Conservation (phyloP, 2,888 invertebrate genomes). For the Agrochola litura region DNA sequence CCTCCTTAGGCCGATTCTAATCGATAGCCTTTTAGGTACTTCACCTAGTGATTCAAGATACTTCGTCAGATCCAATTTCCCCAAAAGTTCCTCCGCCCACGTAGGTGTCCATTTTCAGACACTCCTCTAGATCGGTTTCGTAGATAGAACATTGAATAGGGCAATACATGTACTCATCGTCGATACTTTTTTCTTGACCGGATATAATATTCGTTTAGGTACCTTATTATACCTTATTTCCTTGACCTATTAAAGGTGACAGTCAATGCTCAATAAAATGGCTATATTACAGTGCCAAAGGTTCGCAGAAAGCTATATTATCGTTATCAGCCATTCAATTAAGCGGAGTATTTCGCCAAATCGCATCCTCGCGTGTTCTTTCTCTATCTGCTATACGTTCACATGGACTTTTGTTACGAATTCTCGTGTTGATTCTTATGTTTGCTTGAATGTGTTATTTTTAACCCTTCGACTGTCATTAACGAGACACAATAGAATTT, state of each 20-base stretch:
- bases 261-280: conserved; percentile 20
- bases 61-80: conserved; percentile 24
- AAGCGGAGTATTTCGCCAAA: conserved; percentile 45
- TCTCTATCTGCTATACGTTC: conserved; percentile 18
- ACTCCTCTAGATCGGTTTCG: conserved; percentile 17
- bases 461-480: no score
- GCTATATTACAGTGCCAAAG: conserved; percentile 1
- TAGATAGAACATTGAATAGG: conserved; percentile 22
- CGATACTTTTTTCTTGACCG: neutral
- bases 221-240: neutral
- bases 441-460: conserved; percentile 17
- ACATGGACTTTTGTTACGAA: conserved; percentile 31
- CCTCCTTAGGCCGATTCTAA: neutral
- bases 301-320: conserved; percentile 27
- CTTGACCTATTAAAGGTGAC: conserved; percentile 11
- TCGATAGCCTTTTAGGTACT: conserved; percentile 8
- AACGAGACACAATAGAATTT: no score
- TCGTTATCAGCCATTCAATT: conserved; percentile 51
- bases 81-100: conserved; percentile 17
- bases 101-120: conserved; percentile 35
- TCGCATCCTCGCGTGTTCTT: conserved; percentile 56
- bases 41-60: neutral
- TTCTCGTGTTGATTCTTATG: conserved; percentile 24
- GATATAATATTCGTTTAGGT: neutral
- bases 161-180: conserved; percentile 1